A percentile compares a stretch with the other conserved stretches of the same genome.
Conservation (phyloP, 2,113 vertebrate species). For the Marmota flaviventris region DNA sequence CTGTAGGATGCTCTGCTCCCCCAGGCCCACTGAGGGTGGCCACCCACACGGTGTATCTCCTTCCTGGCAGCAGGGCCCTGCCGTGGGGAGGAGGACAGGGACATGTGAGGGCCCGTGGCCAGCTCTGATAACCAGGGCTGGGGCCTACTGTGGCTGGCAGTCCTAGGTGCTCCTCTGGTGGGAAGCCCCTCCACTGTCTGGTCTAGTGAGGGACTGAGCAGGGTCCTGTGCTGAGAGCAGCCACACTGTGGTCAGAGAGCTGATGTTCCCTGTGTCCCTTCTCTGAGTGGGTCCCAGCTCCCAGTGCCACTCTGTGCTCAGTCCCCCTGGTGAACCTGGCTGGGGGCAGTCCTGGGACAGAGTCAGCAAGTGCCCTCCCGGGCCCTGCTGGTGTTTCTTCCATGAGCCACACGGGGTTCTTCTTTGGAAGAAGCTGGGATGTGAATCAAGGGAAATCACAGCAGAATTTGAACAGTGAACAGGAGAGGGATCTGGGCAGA, state of each 20-base stretch:
- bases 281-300: too few relatives aligned
- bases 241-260: not conserved
- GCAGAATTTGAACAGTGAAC: not conserved
- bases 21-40: slow-evolving; percentile 92
- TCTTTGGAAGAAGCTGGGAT: not conserved
- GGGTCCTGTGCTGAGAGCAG: fast-evolving
- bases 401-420: fast-evolving
- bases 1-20: slow-evolving; percentile 91
- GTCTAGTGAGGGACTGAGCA: not conserved
- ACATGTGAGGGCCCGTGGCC: not conserved
- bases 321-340: too few relatives aligned
- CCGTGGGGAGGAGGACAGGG: not conserved
- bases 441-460: not conserved
- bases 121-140: too few relatives aligned
- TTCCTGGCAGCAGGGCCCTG: slow-evolving; percentile 94
- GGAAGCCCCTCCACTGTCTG: not conserved
- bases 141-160: not conserved
- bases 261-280: not conserved
- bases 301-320: too few relatives aligned
- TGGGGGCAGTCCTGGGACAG: too few relatives aligned
- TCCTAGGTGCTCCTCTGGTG: too few relatives aligned
- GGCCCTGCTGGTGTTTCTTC: not conserved
- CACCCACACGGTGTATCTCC: slow-evolving; percentile 92
- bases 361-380: not conserved
- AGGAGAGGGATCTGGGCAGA: not conserved